Evolutionary conservation across 1,140 invertebrate genomes (phyloP).

Genomic region (Zaprionus inermis): DNA sequence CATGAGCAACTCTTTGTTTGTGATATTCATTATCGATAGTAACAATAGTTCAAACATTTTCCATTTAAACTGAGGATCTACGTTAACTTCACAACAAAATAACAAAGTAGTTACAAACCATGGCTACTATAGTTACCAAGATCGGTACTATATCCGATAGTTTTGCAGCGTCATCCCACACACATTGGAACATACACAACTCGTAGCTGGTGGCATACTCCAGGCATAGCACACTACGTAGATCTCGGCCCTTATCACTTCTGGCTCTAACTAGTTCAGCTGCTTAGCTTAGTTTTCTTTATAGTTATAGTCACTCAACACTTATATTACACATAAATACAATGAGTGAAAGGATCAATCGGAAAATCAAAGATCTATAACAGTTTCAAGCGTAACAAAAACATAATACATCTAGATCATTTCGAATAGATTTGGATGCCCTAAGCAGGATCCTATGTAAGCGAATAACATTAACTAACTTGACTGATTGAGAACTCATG

Average conservation of each 20-base stretch:
- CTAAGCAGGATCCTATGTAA: neutral
- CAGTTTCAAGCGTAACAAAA: neutral
- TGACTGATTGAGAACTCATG: neutral
- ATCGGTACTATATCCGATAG: neutral
- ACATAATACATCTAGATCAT: conserved; percentile 22
- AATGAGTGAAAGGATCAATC: conserved; percentile 25
- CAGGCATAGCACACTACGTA: conserved; percentile 14
- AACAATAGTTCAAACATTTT: neutral
- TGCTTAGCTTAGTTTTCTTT: conserved; percentile 9
- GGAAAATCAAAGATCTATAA: conserved; percentile 24
- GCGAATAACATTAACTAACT: neutral
- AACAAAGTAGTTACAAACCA: too few relatives aligned
- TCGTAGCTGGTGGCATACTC: neutral
- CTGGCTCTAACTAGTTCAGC: conserved; percentile 18
- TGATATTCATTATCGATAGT: conserved; percentile 4
- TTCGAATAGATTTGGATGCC: conserved; percentile 6
- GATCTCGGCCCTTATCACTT: conserved; percentile 30
- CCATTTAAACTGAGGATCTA: neutral
- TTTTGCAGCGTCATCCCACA: neutral
- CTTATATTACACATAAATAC: conserved; percentile 58
- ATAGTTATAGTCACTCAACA: conserved; percentile 11
- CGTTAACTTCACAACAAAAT: too few relatives aligned
- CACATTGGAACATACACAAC: neutral
- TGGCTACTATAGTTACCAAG: too few relatives aligned
- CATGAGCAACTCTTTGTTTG: neutral